Percentiles rank a stretch among this genome's conserved stretches.
Evolutionary conservation across 2,113 vertebrate species (phyloP).

Genomic region (Nicator chloris): DNA sequence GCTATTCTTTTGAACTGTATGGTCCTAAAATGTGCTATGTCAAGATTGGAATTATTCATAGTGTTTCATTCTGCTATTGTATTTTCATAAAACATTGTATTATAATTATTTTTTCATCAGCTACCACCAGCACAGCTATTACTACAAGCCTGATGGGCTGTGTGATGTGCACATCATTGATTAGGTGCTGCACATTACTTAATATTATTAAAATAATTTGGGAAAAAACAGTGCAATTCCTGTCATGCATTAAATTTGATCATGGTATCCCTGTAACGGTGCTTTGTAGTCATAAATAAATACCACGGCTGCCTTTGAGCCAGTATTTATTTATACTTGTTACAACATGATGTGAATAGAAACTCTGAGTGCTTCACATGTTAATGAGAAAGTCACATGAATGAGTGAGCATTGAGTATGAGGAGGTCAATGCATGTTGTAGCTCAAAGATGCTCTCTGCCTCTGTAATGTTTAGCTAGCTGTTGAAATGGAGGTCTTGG

Average conservation of each 20-base stretch:
- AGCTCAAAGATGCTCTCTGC: constrained; percentile 9
- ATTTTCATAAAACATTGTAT: background rate
- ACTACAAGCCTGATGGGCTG: background rate
- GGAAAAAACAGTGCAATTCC: constrained; percentile 27
- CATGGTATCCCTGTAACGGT: background rate
- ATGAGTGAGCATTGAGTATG: background rate
- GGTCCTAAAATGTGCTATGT: background rate
- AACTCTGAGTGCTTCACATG: constrained; percentile 22
- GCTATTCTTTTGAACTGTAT: background rate
- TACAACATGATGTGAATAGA: constrained; percentile 41
- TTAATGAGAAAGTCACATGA: constrained; percentile 65
- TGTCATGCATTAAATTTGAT: background rate
- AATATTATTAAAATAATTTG: constrained; percentile 37
- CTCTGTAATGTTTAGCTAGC: background rate
- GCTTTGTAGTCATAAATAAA: background rate
- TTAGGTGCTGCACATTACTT: background rate
- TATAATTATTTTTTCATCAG: background rate
- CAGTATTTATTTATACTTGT: constrained; percentile 30
- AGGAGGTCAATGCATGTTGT: background rate
- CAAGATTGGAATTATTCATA: background rate
- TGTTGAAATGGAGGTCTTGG: background rate
- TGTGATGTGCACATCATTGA: background rate
- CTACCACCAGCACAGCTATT: background rate
- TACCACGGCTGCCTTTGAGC: background rate
- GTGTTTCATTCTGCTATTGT: background rate